Percentiles rank a stretch among this genome's conserved stretches.
These are phyloP conservation scores for Diabrotica virgifera DNA, from an alignment of 1,140 invertebrate species.

Conservation along the genomic window DNA sequence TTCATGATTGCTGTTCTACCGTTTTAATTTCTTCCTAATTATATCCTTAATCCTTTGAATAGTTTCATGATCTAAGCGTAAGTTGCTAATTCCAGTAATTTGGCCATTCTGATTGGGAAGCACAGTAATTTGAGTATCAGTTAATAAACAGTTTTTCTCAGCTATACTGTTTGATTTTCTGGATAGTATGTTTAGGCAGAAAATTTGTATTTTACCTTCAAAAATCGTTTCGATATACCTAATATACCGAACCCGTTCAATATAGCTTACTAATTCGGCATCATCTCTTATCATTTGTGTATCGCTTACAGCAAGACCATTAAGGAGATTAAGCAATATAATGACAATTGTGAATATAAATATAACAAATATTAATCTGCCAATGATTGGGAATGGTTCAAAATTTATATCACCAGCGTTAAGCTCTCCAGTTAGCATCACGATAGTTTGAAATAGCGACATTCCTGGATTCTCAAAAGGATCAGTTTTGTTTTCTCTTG, in stretches of 20 bases:
- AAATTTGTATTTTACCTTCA: too few relatives aligned
- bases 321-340: constrained; percentile 75
- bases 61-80: constrained; percentile 32
- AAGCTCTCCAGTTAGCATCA: constrained; percentile 82
- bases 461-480: constrained; percentile 63
- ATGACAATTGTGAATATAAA: constrained; percentile 79
- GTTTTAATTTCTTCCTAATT: too few relatives aligned
- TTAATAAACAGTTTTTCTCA: constrained; percentile 61
- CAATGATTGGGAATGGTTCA: constrained; percentile 60
- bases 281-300: constrained; percentile 70
- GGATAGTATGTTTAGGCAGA: too few relatives aligned
- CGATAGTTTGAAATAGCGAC: constrained; percentile 74
- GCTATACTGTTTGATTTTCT: constrained; percentile 53
- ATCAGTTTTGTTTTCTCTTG: constrained; percentile 52
- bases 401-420: constrained; percentile 70
- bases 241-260: constrained; percentile 66
- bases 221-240: constrained; percentile 70
- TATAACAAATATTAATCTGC: constrained; percentile 69
- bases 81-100: constrained; percentile 11
- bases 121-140: constrained; percentile 59
- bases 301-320: constrained; percentile 78
- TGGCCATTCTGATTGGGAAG: constrained; percentile 56
- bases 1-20: too few relatives aligned
- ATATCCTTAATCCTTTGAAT: constrained; percentile 29
- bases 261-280: constrained; percentile 71